Conservation (phyloP, 2,888 invertebrate species). For the Amiota communis region DNA sequence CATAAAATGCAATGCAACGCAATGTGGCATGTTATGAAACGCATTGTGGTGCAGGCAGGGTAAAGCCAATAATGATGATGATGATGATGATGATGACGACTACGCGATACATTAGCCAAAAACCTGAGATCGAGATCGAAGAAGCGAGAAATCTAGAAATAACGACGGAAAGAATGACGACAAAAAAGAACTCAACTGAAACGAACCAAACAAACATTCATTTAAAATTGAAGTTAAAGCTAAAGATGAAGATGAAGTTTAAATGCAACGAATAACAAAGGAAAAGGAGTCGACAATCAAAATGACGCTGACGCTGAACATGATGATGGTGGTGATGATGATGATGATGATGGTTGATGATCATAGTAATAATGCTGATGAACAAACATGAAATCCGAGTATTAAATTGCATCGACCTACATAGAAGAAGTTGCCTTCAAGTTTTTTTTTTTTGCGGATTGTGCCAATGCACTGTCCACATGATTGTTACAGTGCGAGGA, state of each 20-base stretch:
- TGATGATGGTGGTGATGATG: neutral
- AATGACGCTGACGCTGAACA: neutral
- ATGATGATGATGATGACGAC: neutral
- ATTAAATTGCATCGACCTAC: slow-evolving; percentile 73
- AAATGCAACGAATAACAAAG: neutral
- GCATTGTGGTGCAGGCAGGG: neutral
- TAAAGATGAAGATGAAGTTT: neutral
- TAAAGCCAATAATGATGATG: neutral
- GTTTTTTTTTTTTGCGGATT: neutral
- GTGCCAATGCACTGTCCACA: neutral
- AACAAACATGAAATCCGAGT: slow-evolving; percentile 52
- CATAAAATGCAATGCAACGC: slow-evolving; percentile 1
- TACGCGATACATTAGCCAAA: slow-evolving; percentile 5
- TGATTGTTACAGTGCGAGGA: neutral
- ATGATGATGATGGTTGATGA: neutral
- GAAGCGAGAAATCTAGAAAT: neutral
- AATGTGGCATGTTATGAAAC: neutral
- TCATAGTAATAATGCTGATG: slow-evolving; percentile 7
- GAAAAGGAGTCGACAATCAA: neutral
- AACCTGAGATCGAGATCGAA: slow-evolving; percentile 2
- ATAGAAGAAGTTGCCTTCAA: slow-evolving; percentile 55
- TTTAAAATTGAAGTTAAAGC: too few relatives aligned
- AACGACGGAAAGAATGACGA: neutral
- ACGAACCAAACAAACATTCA: neutral
- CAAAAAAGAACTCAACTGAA: neutral